phyloP scores from a whole-genome alignment of 2,888 invertebrate genomes.

The Drosophila mettleri region DNA sequence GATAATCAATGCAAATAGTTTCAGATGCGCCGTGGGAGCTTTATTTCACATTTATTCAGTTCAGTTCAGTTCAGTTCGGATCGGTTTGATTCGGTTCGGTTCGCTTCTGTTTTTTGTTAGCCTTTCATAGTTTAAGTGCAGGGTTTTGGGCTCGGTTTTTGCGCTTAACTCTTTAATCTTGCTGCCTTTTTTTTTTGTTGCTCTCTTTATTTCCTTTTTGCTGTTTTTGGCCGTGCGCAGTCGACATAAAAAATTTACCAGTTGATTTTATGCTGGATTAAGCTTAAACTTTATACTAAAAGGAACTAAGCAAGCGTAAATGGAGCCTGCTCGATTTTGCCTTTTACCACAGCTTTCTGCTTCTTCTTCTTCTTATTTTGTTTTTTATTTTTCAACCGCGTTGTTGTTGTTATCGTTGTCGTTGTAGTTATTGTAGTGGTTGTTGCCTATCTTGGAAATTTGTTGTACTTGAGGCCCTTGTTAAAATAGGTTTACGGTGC shows the following conservation, averaged over 20 bases:
- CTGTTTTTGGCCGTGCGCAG: conserved; percentile 47
- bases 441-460: conserved; percentile 51
- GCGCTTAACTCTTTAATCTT: conserved; percentile 79
- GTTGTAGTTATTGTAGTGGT: conserved; percentile 23
- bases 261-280: conserved; percentile 82
- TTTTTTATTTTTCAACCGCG: background rate
- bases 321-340: conserved; percentile 45
- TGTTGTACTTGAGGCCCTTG: conserved; percentile 52
- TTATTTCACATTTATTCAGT: conserved; percentile 41
- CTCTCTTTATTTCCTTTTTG: conserved; percentile 7
- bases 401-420: conserved; percentile 11
- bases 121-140: conserved; percentile 30
- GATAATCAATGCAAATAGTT: conserved; percentile 68
- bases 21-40: conserved; percentile 38
- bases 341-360: conserved; percentile 14
- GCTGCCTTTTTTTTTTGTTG: conserved; percentile 47
- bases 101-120: conserved; percentile 3
- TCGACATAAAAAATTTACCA: conserved; percentile 80
- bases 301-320: conserved; percentile 82
- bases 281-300: conserved; percentile 81
- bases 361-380: conserved; percentile 9
- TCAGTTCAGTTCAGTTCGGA: background rate
- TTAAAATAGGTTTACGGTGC: conserved; percentile 76
- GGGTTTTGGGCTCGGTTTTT: conserved; percentile 36
- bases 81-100: background rate